These are phyloP conservation scores for Calameuta filiformis DNA, from an alignment of 2,888 invertebrate genomes.

Conservation along the genomic window DNA sequence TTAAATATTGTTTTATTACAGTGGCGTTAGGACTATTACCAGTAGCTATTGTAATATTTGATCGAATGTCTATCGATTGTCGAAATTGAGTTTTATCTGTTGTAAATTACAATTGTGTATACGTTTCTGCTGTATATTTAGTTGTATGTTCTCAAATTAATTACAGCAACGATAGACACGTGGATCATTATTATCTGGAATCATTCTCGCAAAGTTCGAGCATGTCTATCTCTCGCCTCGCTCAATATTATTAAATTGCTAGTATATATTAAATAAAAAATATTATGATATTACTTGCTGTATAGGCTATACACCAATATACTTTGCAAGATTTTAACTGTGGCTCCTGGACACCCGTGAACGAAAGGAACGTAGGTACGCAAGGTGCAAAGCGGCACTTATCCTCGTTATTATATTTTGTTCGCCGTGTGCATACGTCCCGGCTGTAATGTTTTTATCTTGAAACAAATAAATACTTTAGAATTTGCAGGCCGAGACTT, in stretches of 20 bases:
- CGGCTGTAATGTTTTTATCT: neutral
- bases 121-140: neutral
- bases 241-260: neutral
- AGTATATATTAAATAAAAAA: neutral
- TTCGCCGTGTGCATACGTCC: neutral
- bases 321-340: neutral
- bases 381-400: neutral
- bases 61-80: neutral
- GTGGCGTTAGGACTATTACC: constrained; percentile 33
- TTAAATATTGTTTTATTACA: constrained; percentile 40
- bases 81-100: neutral
- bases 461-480: neutral
- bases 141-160: neutral
- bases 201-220: neutral
- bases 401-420: neutral
- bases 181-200: neutral
- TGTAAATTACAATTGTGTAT: neutral
- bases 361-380: neutral
- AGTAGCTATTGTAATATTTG: neutral
- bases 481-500: neutral
- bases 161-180: neutral
- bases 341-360: neutral
- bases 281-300: neutral
- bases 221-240: neutral
- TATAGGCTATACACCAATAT: neutral